Evolutionary conservation across 1,140 invertebrate genomes (phyloP).

Genomic region (Penaeus japonicus): DNA sequence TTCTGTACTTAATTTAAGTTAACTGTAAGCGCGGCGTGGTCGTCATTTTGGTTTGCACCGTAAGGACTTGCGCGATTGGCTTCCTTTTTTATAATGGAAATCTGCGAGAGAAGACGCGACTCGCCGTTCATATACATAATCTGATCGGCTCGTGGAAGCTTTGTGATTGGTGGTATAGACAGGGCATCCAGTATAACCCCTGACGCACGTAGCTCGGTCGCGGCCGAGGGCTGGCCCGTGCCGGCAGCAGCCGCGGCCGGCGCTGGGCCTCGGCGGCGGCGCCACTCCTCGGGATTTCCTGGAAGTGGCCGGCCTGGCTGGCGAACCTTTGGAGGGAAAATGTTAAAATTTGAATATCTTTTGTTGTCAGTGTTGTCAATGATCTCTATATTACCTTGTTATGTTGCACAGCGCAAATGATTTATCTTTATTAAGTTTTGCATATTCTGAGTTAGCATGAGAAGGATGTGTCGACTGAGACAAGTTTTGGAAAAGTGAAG

Average conservation of each 20-base stretch:
- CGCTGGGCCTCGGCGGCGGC: too few species aligned
- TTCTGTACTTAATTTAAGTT: conserved; percentile 56
- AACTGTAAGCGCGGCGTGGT: conserved; percentile 43
- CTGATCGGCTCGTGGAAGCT: not conserved
- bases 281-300: too few species aligned
- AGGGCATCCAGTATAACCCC: conserved; percentile 21
- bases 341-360: not conserved
- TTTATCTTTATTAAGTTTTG: conserved; percentile 46
- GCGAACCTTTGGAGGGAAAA: too few species aligned
- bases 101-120: not conserved
- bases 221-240: too few species aligned
- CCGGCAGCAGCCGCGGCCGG: too few species aligned
- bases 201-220: not conserved
- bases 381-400: conserved; percentile 49
- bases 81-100: conserved; percentile 18
- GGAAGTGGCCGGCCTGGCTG: too few species aligned
- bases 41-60: conserved; percentile 47
- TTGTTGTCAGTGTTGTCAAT: conserved; percentile 44
- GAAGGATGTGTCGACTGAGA: not conserved
- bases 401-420: conserved; percentile 42
- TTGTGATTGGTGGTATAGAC: conserved; percentile 37
- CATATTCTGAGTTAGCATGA: conserved; percentile 38
- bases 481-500: not conserved
- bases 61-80: conserved; percentile 41
- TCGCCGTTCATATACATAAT: not conserved